Evolutionary conservation across 2,888 invertebrate species (phyloP), one percentile per base, ranked within the genome.

Genomic region (Empis livida): DNA sequence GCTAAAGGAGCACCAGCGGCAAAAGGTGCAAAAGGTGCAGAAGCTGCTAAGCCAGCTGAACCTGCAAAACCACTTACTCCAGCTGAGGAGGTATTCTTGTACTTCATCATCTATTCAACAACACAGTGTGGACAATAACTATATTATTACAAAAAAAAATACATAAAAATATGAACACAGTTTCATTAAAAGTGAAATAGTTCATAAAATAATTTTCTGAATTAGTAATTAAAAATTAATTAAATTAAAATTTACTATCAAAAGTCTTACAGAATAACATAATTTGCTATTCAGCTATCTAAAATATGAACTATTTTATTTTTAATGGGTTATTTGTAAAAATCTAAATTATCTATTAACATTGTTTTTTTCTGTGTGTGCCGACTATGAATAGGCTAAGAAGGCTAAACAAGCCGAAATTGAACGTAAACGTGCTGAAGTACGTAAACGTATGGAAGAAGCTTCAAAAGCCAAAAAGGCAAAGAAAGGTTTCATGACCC

Each of bases 401-500:
- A 91, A 89, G 82, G 92, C 87, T 79, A 95, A 92, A 79, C 93
- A 91, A 80, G 86, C 86, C 71, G 93, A 95, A 73, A 93, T 93
- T 74, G 95, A 95, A 77, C 86, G 92, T 78, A 94, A 95, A 80
- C 91, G 95, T 77, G 95, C 95, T 70, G 95, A 96, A 75, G 95
- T 96, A 73, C 87, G 95, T 74, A 91, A 91, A 78, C 92, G 95
- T 71, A 88, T 96, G 80, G 96, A 97, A 76, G 95, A 95, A 73
- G 93, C 94, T 74, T 92, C 94, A 72, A 91, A 92, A 72, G 92
- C 91, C 71, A 96, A 96, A 78, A 95, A 94, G 78, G 93, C 92
- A 71, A 97, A 97, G 87, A 97, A 96, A 78, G 97, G 97, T 82
- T 96, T 97, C 84, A 95, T 95, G 92, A 95, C 97, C 67, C 95